These are phyloP conservation scores for Oligia fasciuncula DNA, from an alignment of 2,888 invertebrate species.

Conservation along the genomic window DNA sequence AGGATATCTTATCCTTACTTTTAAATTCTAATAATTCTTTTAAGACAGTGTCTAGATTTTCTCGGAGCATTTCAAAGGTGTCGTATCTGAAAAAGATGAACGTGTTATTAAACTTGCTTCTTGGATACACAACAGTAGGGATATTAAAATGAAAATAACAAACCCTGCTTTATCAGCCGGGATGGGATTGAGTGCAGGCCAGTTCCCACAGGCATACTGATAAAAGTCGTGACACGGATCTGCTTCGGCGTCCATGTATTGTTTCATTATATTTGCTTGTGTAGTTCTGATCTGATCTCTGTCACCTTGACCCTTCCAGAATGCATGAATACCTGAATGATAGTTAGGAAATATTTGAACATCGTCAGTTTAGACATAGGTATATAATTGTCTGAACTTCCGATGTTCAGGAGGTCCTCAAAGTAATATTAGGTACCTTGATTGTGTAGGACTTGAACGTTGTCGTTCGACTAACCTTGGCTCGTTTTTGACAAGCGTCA, in stretches of 20 bases:
- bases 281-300: constrained; percentile 89
- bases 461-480: constrained; percentile 54
- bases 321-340: constrained; percentile 85
- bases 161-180: constrained; percentile 95
- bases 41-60: constrained; percentile 93
- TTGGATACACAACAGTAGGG: background rate
- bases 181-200: constrained; percentile 95
- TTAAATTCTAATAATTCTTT: constrained; percentile 92
- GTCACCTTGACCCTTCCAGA: constrained; percentile 91
- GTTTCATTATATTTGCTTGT: constrained; percentile 93
- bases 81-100: constrained; percentile 90
- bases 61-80: constrained; percentile 96
- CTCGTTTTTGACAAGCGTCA: constrained; percentile 53
- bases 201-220: constrained; percentile 96
- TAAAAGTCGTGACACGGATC: constrained; percentile 96
- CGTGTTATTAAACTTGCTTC: background rate
- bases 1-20: constrained; percentile 72
- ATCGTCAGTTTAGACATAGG: background rate
- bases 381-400: background rate
- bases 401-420: constrained; percentile 9
- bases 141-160: constrained; percentile 13
- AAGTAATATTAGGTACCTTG: constrained; percentile 12
- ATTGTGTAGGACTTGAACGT: constrained; percentile 8
- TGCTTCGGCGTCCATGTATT: constrained; percentile 93
- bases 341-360: background rate